phyloP scores from a whole-genome alignment of 2,113 vertebrate genomes.

The Cricetomys ansorgei region DNA sequence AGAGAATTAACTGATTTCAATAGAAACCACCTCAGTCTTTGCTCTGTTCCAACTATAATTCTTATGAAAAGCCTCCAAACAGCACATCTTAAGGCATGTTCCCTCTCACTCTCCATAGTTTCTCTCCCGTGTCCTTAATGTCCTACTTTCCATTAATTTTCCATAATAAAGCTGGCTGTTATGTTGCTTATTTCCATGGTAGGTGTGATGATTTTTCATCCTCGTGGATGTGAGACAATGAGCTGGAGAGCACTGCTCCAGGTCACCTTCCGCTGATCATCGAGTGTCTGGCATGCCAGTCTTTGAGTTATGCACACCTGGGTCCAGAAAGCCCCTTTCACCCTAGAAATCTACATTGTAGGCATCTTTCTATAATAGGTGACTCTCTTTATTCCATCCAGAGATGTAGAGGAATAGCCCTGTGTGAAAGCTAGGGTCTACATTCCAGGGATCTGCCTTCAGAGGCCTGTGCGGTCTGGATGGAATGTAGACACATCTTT shows the following conservation, averaged over 20 bases:
- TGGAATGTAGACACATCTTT: too few relatives aligned
- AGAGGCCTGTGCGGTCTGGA: too few relatives aligned
- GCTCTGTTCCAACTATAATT: not conserved
- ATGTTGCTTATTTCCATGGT: too few relatives aligned
- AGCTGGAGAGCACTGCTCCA: too few relatives aligned
- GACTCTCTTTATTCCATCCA: not conserved
- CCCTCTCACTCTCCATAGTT: not conserved
- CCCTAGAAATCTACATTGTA: not conserved
- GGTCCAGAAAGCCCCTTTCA: not conserved
- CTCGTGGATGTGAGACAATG: not conserved
- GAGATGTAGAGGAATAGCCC: too few relatives aligned
- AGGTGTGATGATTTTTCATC: too few relatives aligned
- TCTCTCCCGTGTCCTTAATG: not conserved
- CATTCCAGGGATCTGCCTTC: too few relatives aligned
- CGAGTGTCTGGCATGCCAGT: not conserved
- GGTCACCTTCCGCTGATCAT: not conserved
- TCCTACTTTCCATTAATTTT: not conserved
- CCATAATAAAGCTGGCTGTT: not conserved
- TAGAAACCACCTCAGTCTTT: not conserved
- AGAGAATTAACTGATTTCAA: not conserved
- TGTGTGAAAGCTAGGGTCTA: too few relatives aligned
- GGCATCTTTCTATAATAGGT: not conserved
- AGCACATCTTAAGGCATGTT: not conserved
- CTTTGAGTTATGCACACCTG: not conserved
- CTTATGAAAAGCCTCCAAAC: not conserved